Conservation (phyloP, 2,113 vertebrate genomes). For the Bagarius yarrelli region DNA sequence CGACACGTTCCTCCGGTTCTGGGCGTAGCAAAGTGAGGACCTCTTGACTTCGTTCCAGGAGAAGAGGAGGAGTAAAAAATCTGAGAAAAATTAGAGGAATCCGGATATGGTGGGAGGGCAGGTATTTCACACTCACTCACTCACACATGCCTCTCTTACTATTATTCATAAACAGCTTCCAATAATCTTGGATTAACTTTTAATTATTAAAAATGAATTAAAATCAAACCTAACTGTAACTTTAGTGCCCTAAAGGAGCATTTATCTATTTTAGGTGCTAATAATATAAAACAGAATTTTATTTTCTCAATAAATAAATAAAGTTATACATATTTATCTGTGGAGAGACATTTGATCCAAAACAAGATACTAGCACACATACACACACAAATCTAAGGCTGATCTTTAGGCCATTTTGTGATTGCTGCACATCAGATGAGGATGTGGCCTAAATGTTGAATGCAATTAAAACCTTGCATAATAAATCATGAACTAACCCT, state of each 20-base stretch:
- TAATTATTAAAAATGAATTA: neutral
- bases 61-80: slow-evolving; percentile 27
- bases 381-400: neutral
- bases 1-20: slow-evolving; percentile 63
- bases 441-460: neutral
- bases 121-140: neutral
- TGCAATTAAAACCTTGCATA: neutral
- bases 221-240: neutral
- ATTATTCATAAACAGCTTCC: neutral
- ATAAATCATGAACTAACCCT: no score
- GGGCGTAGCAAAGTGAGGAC: slow-evolving; percentile 41
- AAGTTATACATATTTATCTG: neutral
- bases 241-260: neutral
- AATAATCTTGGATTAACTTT: neutral
- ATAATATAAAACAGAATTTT: neutral
- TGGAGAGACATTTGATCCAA: neutral
- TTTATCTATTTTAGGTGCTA: neutral
- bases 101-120: slow-evolving; percentile 13
- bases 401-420: neutral
- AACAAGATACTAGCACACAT: neutral
- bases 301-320: neutral
- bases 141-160: neutral
- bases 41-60: slow-evolving; percentile 23
- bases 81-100: slow-evolving; percentile 56
- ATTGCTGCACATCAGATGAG: neutral